phyloP scores from a whole-genome alignment of 2,797 vertebrate genomes.

The Hafferia zeledoni region DNA sequence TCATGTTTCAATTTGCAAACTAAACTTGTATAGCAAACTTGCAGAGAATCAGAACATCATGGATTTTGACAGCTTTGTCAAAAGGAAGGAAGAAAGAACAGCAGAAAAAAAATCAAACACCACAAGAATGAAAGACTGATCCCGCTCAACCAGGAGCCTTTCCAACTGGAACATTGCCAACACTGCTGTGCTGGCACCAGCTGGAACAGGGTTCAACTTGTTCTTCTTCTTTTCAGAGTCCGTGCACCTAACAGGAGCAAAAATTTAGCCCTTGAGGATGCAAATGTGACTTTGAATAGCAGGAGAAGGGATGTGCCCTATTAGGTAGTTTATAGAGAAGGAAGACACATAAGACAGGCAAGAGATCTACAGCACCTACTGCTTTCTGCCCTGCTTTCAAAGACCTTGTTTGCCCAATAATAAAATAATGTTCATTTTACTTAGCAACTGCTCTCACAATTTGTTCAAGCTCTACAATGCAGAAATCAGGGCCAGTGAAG shows the following conservation, averaged over 20 bases:
- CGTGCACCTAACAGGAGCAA: neutral
- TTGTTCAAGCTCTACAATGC: neutral
- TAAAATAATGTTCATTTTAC: neutral
- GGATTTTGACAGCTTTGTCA: neutral
- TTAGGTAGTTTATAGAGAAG: rapidly evolving
- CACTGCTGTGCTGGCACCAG: neutral
- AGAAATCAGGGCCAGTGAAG: neutral
- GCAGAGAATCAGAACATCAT: neutral
- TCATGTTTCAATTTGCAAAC: neutral
- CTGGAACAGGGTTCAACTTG: neutral
- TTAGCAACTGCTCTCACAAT: neutral
- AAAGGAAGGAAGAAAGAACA: neutral
- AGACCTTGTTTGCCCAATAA: neutral
- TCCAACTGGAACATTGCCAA: neutral
- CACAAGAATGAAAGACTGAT: neutral
- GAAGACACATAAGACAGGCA: rapidly evolving
- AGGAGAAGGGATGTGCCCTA: neutral
- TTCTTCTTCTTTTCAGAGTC: neutral
- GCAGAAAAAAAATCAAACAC: neutral
- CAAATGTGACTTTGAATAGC: neutral
- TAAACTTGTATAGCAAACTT: neutral
- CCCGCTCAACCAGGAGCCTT: neutral
- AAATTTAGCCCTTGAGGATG: neutral
- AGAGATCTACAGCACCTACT: neutral
- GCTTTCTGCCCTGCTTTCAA: neutral